Conservation (phyloP, 1,140 invertebrate species). For the Zaprionus inermis region DNA sequence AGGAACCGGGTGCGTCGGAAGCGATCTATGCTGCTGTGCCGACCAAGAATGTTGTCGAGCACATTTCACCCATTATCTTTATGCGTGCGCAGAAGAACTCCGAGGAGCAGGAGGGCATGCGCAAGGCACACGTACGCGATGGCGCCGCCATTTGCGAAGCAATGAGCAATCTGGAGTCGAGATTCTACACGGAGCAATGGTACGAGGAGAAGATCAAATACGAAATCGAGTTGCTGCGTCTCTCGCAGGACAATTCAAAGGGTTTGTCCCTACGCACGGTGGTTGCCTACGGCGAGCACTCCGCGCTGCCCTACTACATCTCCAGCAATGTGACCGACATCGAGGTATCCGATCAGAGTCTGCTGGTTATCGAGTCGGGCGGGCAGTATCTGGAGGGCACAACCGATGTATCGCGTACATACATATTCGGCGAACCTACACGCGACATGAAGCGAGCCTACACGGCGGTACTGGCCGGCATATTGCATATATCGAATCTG, state of each 20-base stretch:
- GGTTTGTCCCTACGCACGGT: slow-evolving; percentile 94
- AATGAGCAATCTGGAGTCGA: slow-evolving; percentile 92
- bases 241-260: slow-evolving; percentile 88
- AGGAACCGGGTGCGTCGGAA: slow-evolving; percentile 90
- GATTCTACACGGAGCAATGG: slow-evolving; percentile 85
- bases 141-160: slow-evolving; percentile 96
- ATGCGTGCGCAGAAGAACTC: slow-evolving; percentile 94
- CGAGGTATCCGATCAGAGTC: slow-evolving; percentile 88
- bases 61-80: slow-evolving; percentile 90
- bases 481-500: slow-evolving; percentile 89
- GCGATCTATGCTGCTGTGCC: slow-evolving; percentile 89
- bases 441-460: slow-evolving; percentile 91
- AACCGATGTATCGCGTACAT: slow-evolving; percentile 96
- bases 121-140: slow-evolving; percentile 91
- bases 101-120: slow-evolving; percentile 94
- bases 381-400: slow-evolving; percentile 94
- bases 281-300: slow-evolving; percentile 94
- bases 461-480: slow-evolving; percentile 95
- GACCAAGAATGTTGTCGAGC: slow-evolving; percentile 85
- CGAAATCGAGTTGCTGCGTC: slow-evolving; percentile 87
- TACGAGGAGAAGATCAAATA: slow-evolving; percentile 89
- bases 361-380: slow-evolving; percentile 89
- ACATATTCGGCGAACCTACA: slow-evolving; percentile 93
- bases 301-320: slow-evolving; percentile 95
- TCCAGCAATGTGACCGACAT: slow-evolving; percentile 90